phyloP scores from a whole-genome alignment of 2,797 vertebrate species.

The Gadopsis bispinosus region DNA sequence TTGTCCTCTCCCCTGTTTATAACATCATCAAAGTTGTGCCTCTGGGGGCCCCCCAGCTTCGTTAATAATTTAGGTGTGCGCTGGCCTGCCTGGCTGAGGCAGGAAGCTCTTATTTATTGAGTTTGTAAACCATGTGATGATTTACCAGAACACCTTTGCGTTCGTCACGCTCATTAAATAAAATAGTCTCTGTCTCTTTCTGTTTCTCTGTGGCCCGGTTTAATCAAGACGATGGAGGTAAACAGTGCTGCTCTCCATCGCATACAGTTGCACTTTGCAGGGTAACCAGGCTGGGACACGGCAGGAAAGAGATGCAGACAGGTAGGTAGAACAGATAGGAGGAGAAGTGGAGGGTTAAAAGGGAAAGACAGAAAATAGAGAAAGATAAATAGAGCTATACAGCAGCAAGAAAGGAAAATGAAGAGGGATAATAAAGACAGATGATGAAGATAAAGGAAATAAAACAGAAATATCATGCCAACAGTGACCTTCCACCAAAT shows the following conservation, averaged over 20 bases:
- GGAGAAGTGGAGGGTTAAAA: neutral
- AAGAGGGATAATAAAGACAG: neutral
- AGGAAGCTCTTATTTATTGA: conserved; percentile 96
- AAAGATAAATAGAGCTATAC: neutral
- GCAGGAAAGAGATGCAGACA: conserved; percentile 14
- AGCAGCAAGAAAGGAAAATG: neutral
- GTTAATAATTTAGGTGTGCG: conserved; percentile 98
- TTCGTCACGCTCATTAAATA: conserved; percentile 96
- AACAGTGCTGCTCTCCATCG: conserved; percentile 56
- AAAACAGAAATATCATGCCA: neutral
- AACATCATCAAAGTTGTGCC: conserved; percentile 99
- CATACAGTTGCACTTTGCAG: conserved; percentile 16
- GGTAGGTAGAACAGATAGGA: neutral
- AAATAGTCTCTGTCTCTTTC: conserved; percentile 82
- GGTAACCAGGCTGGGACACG: conserved; percentile 1
- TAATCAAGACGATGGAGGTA: conserved; percentile 90
- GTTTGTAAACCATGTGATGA: conserved; percentile 98
- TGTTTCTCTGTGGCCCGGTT: conserved; percentile 72
- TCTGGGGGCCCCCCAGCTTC: conserved; percentile 91
- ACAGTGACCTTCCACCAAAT: conserved; percentile 11
- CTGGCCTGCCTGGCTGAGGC: conserved; percentile 91
- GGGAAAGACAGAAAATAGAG: neutral
- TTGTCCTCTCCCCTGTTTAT: conserved; percentile 97
- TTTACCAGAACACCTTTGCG: conserved; percentile 96
- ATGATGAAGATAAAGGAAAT: neutral